These are phyloP conservation scores for Lasaia peninsularis DNA, from an alignment of 1,140 invertebrate species.

Conservation along the genomic window DNA sequence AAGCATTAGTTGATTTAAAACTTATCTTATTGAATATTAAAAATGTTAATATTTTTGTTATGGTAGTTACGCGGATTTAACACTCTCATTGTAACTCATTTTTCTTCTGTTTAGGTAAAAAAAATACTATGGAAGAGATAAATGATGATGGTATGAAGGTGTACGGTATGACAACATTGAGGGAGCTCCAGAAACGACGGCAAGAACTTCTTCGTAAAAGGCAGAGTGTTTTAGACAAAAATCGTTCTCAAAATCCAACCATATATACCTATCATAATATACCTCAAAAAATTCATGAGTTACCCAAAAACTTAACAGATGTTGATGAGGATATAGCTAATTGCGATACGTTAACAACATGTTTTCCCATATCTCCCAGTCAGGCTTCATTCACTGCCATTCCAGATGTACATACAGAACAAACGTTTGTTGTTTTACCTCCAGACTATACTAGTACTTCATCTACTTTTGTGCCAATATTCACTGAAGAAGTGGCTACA, in stretches of 20 bases:
- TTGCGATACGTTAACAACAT: slow-evolving; percentile 23
- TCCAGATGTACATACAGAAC: slow-evolving; percentile 22
- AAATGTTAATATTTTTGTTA: slow-evolving; percentile 25
- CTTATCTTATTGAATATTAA: slow-evolving; percentile 23
- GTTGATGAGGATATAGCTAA: slow-evolving; percentile 23
- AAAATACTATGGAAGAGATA: slow-evolving; percentile 24
- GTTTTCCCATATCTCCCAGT: slow-evolving; percentile 22
- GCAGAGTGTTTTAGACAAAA: slow-evolving; percentile 24
- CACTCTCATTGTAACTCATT: slow-evolving; percentile 23
- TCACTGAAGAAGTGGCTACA: slow-evolving; percentile 18
- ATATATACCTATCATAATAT: slow-evolving; percentile 18
- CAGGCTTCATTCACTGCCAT: slow-evolving; percentile 17
- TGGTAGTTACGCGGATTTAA: slow-evolving; percentile 25
- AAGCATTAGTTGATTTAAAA: slow-evolving; percentile 24
- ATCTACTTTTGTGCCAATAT: slow-evolving; percentile 22
- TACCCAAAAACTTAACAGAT: slow-evolving; percentile 22
- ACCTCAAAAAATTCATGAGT: slow-evolving; percentile 23
- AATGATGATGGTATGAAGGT: slow-evolving; percentile 23
- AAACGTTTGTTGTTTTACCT: slow-evolving; percentile 23
- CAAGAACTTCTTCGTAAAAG: slow-evolving; percentile 23
- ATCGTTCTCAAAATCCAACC: slow-evolving; percentile 22
- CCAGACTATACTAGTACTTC: slow-evolving; percentile 24
- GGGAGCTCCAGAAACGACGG: slow-evolving; percentile 21
- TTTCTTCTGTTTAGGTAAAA: slow-evolving; percentile 25
- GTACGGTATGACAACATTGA: slow-evolving; percentile 22